Evolutionary conservation across 2,888 invertebrate genomes (phyloP), one percentile per base, ranked within the genome.

Genomic region (Trichopoda pennipes): DNA sequence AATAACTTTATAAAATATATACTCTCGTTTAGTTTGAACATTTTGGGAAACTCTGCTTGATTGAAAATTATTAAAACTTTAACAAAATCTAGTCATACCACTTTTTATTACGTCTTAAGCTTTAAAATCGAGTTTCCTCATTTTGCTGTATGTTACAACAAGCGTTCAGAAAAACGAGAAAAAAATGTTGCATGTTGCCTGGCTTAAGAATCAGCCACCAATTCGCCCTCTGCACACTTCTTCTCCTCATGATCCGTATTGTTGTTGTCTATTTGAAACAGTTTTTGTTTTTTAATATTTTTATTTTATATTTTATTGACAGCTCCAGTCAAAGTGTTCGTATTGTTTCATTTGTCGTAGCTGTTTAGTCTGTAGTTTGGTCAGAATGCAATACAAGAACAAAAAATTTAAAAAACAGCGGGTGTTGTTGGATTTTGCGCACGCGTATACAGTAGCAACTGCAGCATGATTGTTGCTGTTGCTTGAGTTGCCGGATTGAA

Each of bases 51-150:
- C 70, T 2, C 80, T 80, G 75, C 17, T 28, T 70, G 23, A 47
- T 68, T 64, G 3, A 28, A 28, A 66, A 47, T 56, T 64, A 70
- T 75, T 68, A 44, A 66, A 78, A 58, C 64, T 64, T 73, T 74
- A 69, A 78, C 77, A 32, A 81, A 82, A 82, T 76, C 82, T 79
- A 56, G 82, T 82, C 82, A 76, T 79, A 79, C 82, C 79, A 79
- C 82, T 82, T 82, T 82, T 82, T 82, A 82, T 79, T 82, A 72
- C 82, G 82, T 66, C 79, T 79, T 77, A 63, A 72, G 79, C 79
- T 72, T 82, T 81, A 51, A 82, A 82, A 78, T 78, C 81, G 81
- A 70, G 79, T 82, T 79, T 75, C 56, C 70, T 79, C 75, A 38
- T 77, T 63, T 79, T 55, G 68, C 70, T 55, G 53, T 32, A 28